Base-by-base conservation (phyloP, 2,888 invertebrate species). In the Acrobasis repandana region DNA sequence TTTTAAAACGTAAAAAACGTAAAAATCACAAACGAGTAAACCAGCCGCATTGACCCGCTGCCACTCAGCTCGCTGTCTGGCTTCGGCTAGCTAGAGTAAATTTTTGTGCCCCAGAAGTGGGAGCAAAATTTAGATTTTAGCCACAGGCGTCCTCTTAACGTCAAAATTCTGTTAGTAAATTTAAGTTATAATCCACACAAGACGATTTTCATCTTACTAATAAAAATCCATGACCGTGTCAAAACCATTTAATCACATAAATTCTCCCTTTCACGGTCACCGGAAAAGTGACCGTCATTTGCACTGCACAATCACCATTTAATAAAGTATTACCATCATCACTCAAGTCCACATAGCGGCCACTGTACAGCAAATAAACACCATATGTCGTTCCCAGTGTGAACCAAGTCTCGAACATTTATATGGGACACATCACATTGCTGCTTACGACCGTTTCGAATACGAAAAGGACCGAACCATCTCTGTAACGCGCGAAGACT, bases 321-420 rank as follows among this genome's bases (percentile, higher is more conserved):
- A 20, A 28, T 48, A 11, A 9, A 67, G 28, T 60, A 61, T 74
- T 82, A 85, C 86, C 89, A 77, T 85, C 81, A 67, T 89, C 83
- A 52, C 72, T 80, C 60, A 85, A 75, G 65, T 87, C 82, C 72
- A 79, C 78, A 79, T 79, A 83, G 20, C 82, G 76, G 60, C 83
- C 85, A 73, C 68, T 74, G 65, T 77, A 76, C 69, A 86, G 58
- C 65, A 83, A 67, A 69, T 78, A 82, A 51, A 83, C 73, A 73
- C 75, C 72, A 69, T 84, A 86, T 48, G 77, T 75, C 33, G 75
- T 71, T 63, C 79, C 81, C 62, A 86, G 67, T 60, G 72, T 75
- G 60, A 86, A 64, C 80, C 85, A 84, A 65, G 78, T 79, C 69
- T 85, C 82, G 72, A 87, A 85, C 79, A 90, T 90, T 85, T 88